A percentile compares a stretch with the other conserved stretches of the same genome.
These are phyloP conservation scores for Xenotilapia flavipinnis DNA, from an alignment of 2,113 vertebrate genomes.

Conservation along the genomic window DNA sequence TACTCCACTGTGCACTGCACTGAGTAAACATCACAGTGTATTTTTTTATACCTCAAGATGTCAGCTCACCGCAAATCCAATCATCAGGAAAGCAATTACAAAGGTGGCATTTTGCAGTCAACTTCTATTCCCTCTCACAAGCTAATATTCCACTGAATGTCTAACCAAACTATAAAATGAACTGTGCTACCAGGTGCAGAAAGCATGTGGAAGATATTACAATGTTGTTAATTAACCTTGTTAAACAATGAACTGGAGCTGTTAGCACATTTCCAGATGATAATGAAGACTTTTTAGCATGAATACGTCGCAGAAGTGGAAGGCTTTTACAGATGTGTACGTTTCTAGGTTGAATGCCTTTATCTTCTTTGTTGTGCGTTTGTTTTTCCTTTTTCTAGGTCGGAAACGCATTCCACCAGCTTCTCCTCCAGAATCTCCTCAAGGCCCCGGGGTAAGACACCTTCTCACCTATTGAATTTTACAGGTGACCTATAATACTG, in stretches of 20 bases:
- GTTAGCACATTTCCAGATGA: neutral
- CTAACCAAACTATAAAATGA: neutral
- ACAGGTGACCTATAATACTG: neutral
- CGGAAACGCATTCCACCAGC: neutral
- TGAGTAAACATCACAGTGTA: neutral
- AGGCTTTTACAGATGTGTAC: neutral
- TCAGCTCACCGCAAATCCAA: constrained; percentile 1
- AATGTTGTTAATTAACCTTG: neutral
- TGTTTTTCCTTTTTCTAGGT: constrained; percentile 38
- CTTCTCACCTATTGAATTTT: neutral
- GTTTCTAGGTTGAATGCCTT: neutral
- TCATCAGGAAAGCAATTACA: neutral
- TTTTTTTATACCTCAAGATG: neutral
- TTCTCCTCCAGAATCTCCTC: constrained; percentile 65
- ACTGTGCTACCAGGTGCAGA: neutral
- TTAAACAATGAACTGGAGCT: neutral
- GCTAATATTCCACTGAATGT: neutral
- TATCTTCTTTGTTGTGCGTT: neutral
- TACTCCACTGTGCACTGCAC: neutral
- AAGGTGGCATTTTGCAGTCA: neutral
- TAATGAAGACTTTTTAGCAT: neutral
- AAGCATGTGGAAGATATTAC: neutral
- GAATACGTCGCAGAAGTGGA: neutral
- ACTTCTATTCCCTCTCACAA: neutral
- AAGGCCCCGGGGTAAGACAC: constrained; percentile 81